Percentiles rank a stretch among this genome's conserved stretches.
Evolutionary conservation across 2,113 vertebrate species (phyloP).

Genomic region (Pelecanus crispus): DNA sequence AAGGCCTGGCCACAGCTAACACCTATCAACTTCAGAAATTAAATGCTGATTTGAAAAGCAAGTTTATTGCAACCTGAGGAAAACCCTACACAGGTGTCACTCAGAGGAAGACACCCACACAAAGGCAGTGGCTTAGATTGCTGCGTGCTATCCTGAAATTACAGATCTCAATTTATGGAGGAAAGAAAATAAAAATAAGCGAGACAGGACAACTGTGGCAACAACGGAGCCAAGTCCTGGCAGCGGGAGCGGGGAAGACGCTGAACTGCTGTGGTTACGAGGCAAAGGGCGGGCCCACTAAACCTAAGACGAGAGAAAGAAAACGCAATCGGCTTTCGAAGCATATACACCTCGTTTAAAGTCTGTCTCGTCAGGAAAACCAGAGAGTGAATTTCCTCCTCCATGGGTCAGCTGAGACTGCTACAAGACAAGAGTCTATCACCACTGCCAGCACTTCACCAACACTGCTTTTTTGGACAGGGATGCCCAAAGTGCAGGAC

Average conservation of each 20-base stretch:
- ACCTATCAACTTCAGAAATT: neutral
- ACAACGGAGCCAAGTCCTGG: fast-evolving
- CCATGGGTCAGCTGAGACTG: neutral
- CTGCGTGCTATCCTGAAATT: neutral
- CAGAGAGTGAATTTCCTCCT: neutral
- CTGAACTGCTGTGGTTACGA: neutral
- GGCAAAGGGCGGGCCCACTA: neutral
- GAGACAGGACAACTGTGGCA: neutral
- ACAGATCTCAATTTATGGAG: neutral
- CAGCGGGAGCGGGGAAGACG: neutral
- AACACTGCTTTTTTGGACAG: neutral
- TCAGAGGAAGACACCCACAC: neutral
- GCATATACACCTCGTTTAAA: neutral
- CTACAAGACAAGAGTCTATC: neutral
- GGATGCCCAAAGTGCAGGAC: neutral
- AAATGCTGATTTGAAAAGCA: neutral
- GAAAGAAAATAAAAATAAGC: neutral
- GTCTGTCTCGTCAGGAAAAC: neutral
- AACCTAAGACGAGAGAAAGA: neutral
- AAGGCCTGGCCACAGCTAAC: neutral
- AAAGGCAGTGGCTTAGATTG: neutral
- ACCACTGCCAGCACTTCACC: neutral
- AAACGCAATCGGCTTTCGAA: neutral
- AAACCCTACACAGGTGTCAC: neutral
- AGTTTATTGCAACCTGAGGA: neutral